Base-by-base conservation (phyloP, 2,113 vertebrate species). In the Pyrgilauda ruficollis region DNA sequence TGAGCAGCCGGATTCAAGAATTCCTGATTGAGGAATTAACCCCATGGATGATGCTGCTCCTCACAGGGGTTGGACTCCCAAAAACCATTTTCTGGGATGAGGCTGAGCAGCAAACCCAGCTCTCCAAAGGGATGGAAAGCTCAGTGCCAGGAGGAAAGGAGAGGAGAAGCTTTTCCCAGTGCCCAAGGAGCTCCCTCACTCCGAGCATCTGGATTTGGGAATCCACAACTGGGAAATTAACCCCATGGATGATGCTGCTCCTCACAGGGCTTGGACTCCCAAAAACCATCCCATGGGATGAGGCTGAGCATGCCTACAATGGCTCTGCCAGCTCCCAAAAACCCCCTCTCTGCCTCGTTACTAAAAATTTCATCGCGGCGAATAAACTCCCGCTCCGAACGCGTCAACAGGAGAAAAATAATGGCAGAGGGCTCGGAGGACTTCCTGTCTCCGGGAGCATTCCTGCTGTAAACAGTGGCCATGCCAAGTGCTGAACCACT, bases 391-490 rank as follows among this genome's bases (percentile, higher is more conserved):
- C 63, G 59, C 93, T 97, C 96, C 68, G 85, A 96, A 73, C 96
- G 84, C 27, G 50, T 77, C 96, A 93, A 67, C 94, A 92, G 7
- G 52, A 96, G 96, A 94, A 93, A 97, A 97, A 96, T 87, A 97
- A 96, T 77, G 95, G 96, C 89, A 86, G 89, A 97, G 84, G 95
- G 89, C 93, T 97, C 88, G 97, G 94, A 97, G 97, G 94, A 86
- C 95, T 98, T 98, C 97, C 97, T 97, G 97, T 97, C 97, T 97
- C 93, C 68, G 90, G 93, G 93, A 96, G 96, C 91, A 77, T 94
- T 97, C 88, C 85, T 97, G 98, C 97, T 97, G 94, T 97, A 97
- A 98, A 98, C 97, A 98, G 94, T 20, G 94, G 78, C 44, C 93
- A 89, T 89, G 97, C 97, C 97, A 97, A 95, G 77, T 93, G 96